Conservation (phyloP, 2,888 invertebrate genomes). For the Eupsilia transversa region DNA sequence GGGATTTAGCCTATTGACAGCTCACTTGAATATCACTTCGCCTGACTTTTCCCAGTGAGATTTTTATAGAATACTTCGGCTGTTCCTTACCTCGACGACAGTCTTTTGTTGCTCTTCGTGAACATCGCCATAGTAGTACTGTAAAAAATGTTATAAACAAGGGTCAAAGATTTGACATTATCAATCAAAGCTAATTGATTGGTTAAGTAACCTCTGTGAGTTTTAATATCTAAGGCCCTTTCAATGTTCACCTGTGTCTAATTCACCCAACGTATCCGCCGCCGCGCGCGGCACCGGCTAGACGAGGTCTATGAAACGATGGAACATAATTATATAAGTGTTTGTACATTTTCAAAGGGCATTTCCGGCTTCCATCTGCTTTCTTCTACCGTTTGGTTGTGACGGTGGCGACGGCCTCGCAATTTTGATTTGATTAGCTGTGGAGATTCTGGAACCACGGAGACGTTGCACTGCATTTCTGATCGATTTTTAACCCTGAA, state of each 20-base stretch:
- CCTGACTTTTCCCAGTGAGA: too few relatives aligned
- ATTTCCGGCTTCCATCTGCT: slow-evolving; percentile 96
- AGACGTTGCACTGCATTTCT: background rate
- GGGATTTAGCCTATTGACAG: too few relatives aligned
- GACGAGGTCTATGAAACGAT: background rate
- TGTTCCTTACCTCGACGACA: slow-evolving; percentile 72
- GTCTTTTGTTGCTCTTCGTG: slow-evolving; percentile 77
- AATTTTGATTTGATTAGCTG: background rate
- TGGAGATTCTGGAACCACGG: background rate
- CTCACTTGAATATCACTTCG: too few relatives aligned
- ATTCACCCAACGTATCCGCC: background rate
- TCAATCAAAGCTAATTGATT: background rate
- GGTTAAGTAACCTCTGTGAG: background rate
- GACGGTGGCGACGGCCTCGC: slow-evolving; percentile 68
- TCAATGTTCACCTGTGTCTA: background rate
- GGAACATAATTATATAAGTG: background rate
- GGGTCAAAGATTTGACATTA: background rate
- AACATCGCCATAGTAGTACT: slow-evolving; percentile 86
- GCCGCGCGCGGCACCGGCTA: background rate
- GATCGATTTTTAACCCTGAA: background rate
- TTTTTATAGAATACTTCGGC: too few relatives aligned
- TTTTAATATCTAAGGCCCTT: background rate
- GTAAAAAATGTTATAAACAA: slow-evolving; percentile 28
- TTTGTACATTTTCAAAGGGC: slow-evolving; percentile 95
- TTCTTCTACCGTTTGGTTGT: slow-evolving; percentile 91